Conservation (phyloP, 23 tunicate genomes). For the Halocynthia roretzi region DNA sequence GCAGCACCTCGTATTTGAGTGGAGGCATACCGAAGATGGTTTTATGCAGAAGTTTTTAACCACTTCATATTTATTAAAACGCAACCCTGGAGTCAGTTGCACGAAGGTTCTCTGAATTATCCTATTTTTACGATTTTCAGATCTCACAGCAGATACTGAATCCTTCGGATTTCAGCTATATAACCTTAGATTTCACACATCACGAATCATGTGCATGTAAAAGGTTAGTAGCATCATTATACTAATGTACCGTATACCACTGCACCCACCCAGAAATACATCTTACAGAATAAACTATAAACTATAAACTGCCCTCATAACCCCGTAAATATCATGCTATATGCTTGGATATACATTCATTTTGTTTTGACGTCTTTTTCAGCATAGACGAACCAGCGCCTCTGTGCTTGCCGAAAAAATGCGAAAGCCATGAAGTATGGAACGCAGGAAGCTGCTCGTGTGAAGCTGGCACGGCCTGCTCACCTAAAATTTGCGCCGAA, state of each 20-base stretch:
- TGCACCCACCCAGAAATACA: too few relatives aligned
- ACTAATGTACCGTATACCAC: too few relatives aligned
- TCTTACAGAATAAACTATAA: too few relatives aligned
- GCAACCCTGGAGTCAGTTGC: background rate
- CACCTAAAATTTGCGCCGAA: slow-evolving; percentile 39
- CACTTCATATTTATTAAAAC: background rate
- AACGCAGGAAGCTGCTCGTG: slow-evolving; percentile 49
- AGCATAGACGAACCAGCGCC: slow-evolving; percentile 50
- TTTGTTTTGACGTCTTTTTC: background rate
- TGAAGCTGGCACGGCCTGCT: slow-evolving; percentile 36
- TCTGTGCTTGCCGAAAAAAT: slow-evolving; percentile 48
- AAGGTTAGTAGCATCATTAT: slow-evolving; percentile 28
- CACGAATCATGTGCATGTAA: slow-evolving; percentile 67
- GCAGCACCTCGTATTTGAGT: background rate
- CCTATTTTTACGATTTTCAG: background rate
- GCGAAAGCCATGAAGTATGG: slow-evolving; percentile 48
- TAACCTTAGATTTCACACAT: slow-evolving; percentile 66
- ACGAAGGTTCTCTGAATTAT: too few relatives aligned
- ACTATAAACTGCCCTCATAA: too few relatives aligned
- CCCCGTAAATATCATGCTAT: too few relatives aligned
- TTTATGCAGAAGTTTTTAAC: background rate
- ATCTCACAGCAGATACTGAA: slow-evolving; percentile 30
- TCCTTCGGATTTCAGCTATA: slow-evolving; percentile 23
- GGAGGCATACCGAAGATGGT: background rate
- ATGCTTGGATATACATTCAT: too few relatives aligned